phyloP scores from a whole-genome alignment of 2,113 vertebrate species.

The Colius striatus region DNA sequence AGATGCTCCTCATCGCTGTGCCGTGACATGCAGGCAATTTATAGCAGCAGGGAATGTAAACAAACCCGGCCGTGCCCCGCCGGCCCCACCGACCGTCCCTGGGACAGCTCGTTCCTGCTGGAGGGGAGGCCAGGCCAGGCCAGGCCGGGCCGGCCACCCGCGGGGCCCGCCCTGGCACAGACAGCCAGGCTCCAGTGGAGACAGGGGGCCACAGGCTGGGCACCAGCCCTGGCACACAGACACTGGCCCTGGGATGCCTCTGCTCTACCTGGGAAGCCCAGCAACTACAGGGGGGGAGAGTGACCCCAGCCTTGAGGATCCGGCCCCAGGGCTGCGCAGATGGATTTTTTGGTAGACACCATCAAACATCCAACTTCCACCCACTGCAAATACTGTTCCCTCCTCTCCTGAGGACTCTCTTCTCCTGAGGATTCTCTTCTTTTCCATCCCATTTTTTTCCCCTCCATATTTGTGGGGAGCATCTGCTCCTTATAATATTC shows the following conservation, averaged over 20 bases:
- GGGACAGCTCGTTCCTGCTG: neutral
- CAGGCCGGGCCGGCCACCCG: neutral
- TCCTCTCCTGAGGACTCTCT: neutral
- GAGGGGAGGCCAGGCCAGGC: neutral
- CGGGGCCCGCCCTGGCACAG: neutral
- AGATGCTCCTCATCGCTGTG: neutral
- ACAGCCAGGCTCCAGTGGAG: neutral
- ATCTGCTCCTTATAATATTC: neutral
- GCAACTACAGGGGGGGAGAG: neutral
- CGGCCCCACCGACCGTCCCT: accelerated
- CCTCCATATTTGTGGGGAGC: neutral
- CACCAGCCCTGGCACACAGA: neutral
- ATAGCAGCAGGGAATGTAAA: conserved; percentile 66
- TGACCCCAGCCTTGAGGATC: neutral
- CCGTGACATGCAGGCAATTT: conserved; percentile 12
- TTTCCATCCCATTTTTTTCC: neutral
- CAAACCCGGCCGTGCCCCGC: neutral
- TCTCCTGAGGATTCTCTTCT: neutral
- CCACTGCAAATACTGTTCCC: neutral
- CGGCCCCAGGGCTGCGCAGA: no score
- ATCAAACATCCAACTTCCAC: neutral
- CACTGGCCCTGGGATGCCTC: no score
- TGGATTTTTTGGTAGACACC: neutral
- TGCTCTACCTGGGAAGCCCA: neutral
- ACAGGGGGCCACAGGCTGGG: conserved; percentile 13